Evolutionary conservation across 2,888 invertebrate species (phyloP), one percentile per base, ranked within the genome.

Genomic region (Pammene aurita): DNA sequence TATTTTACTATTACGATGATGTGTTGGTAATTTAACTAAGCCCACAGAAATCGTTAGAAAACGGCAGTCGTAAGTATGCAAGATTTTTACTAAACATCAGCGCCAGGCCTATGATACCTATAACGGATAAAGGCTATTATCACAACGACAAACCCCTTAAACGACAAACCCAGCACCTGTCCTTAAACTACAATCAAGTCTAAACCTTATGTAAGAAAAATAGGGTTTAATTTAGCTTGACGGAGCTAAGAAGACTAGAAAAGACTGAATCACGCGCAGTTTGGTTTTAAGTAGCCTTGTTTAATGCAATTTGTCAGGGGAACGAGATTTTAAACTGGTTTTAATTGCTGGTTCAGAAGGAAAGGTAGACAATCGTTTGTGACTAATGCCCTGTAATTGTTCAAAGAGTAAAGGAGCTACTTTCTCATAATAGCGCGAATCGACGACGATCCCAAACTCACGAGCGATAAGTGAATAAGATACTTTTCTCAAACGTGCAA

Each of bases 301-400:
- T 83, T 84, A 83, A 83, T 78, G 80, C 83, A 83, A 84, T 85
- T 85, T 84, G 84, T 84, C 83, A 77, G 26, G 2, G 75, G 75
- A 84, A 83, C 79, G 82, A 84, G 84, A 78, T 82, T 84, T 84
- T 84, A 85, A 84, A 83, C 83, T 84, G 73, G 82, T 82, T 84
- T 83, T 84, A 84, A 84, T 85, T 85, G 83, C 81, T 26, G n/a
- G n/a, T n/a, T n/a, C 72, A 71, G 82, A 42, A 14, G 18, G 13
- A 48, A 14, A 55, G 50, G 52, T 41, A 58, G 66, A 66, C 57
- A 60, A 42, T 58, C 50, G 42, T n/a, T n/a, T n/a, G 4, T 16
- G 58, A 34, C 66, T 60, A 44, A 66, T 58, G n/a, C 34, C 18
- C 4, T 9, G 50, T 62, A 62, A 62, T 52, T 62, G 52, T 52